phyloP scores from a whole-genome alignment of 2,797 vertebrate genomes.

The Intellagama lesueurii region DNA sequence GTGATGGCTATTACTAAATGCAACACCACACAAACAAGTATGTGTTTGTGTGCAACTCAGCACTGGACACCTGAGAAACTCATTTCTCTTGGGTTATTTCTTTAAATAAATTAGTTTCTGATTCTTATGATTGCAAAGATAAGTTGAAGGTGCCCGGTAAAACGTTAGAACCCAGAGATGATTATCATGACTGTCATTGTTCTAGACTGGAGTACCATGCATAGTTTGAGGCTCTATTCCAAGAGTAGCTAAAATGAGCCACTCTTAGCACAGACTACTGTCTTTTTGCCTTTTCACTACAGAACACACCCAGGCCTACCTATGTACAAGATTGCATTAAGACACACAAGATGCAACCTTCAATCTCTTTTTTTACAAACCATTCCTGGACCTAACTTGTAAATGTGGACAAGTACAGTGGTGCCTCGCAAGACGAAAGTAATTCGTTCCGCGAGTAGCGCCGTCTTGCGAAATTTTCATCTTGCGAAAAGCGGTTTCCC shows the following conservation, averaged over 20 bases:
- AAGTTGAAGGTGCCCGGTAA: neutral
- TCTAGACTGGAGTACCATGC: neutral
- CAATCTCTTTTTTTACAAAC: neutral
- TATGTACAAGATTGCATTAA: neutral
- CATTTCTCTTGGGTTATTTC: neutral
- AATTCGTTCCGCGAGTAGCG: too few species aligned
- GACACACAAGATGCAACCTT: neutral
- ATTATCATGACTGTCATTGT: neutral
- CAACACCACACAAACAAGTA: neutral
- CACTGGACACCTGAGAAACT: neutral
- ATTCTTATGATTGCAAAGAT: neutral
- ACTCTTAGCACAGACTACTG: neutral
- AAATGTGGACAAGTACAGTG: neutral
- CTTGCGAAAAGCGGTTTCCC: too few species aligned
- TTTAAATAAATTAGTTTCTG: neutral
- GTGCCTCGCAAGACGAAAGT: too few species aligned
- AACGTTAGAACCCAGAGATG: neutral
- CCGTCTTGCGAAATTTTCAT: too few species aligned
- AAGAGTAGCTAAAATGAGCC: neutral
- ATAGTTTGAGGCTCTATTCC: neutral
- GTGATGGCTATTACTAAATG: neutral
- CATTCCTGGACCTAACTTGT: neutral
- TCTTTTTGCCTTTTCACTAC: neutral
- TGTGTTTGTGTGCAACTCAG: neutral
- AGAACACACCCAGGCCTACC: neutral